Percentiles rank a stretch among this genome's conserved stretches.
phyloP scores from a whole-genome alignment of 2,797 vertebrate species.

The Kryptopterus vitreolus region DNA sequence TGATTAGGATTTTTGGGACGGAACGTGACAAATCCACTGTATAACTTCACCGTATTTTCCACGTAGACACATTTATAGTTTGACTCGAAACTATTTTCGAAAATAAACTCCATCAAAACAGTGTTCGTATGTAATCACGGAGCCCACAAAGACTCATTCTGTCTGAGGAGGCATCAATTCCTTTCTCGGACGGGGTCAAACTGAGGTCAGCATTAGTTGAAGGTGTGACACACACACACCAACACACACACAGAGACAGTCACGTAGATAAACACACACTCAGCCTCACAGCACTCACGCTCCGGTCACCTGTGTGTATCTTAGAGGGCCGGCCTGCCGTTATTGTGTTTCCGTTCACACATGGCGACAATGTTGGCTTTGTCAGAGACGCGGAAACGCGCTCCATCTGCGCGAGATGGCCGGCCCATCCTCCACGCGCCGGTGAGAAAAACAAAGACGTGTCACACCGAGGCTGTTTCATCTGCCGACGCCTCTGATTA shows the following conservation, averaged over 20 bases:
- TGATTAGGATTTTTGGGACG: neutral
- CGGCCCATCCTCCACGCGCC: neutral
- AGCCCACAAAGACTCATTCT: neutral
- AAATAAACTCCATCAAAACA: neutral
- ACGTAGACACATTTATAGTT: neutral
- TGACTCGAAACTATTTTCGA: neutral
- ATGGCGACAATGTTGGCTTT: conserved; percentile 57
- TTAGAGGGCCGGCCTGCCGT: conserved; percentile 46
- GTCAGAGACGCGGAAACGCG: conserved; percentile 42
- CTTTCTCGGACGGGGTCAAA: conserved; percentile 72
- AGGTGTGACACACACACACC: conserved; percentile 48
- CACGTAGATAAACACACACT: conserved; percentile 43
- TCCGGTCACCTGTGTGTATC: conserved; percentile 61
- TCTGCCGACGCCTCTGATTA: conserved; percentile 34
- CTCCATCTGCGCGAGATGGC: conserved; percentile 33
- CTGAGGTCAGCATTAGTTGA: conserved; percentile 63
- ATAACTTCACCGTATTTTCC: neutral
- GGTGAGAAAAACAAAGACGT: conserved; percentile 45
- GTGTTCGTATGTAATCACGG: neutral
- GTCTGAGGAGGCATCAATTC: conserved; percentile 56
- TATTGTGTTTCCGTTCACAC: conserved; percentile 50
- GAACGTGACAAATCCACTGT: too few species aligned
- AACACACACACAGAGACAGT: conserved; percentile 39
- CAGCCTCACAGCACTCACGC: conserved; percentile 38
- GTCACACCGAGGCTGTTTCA: conserved; percentile 16